Percentiles rank a stretch among this genome's conserved stretches.
phyloP scores from a whole-genome alignment of 64 coral and sea anemone species.

The Orbicella faveolata region DNA sequence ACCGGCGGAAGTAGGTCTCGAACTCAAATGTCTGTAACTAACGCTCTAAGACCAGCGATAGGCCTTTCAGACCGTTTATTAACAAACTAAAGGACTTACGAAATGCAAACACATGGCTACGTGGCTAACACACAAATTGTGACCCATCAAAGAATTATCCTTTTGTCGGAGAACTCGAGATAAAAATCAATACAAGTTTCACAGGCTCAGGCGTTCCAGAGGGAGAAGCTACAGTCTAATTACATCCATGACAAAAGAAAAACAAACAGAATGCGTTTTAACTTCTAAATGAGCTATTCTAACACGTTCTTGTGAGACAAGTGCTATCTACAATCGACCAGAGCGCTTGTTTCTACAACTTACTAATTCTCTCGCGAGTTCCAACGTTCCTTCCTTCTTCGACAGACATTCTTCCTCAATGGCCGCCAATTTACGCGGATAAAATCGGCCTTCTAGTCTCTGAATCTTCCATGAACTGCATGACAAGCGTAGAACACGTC shows the following conservation, averaged over 20 bases:
- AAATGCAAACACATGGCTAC: neutral
- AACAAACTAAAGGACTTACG: neutral
- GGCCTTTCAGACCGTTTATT: neutral
- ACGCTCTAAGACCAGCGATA: neutral
- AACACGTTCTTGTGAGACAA: neutral
- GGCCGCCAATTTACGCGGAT: neutral
- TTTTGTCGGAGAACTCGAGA: neutral
- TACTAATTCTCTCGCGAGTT: constrained; percentile 23
- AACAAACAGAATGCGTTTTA: neutral
- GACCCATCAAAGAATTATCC: neutral
- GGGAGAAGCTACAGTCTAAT: neutral
- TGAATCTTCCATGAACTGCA: neutral
- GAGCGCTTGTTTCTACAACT: neutral
- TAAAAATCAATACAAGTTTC: neutral
- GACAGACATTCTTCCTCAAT: constrained; percentile 11
- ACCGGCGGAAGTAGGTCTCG: constrained; percentile 1
- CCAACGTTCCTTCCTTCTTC: constrained; percentile 30
- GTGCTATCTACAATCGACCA: neutral
- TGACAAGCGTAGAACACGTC: neutral
- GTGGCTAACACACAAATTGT: neutral
- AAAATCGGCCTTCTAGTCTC: neutral
- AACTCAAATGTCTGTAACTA: neutral
- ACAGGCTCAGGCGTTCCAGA: too few relatives aligned
- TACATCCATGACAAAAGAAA: neutral
- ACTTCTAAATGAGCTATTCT: neutral